Conservation (phyloP, 2,888 invertebrate species). For the Ophion ellenae region DNA sequence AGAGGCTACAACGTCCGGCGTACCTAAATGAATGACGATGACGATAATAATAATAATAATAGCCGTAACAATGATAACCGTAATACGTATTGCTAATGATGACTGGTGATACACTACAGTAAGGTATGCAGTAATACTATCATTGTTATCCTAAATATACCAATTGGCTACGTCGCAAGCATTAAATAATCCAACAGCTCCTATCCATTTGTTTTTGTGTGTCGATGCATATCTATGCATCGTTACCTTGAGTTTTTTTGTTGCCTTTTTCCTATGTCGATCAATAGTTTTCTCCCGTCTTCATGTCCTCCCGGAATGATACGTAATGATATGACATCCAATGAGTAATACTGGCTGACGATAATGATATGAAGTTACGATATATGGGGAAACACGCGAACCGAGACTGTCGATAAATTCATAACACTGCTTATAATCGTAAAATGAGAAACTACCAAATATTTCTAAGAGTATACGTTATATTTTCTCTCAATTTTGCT, state of each 20-base stretch:
- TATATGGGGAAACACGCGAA: conserved; percentile 63
- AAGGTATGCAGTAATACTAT: conserved; percentile 68
- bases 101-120: conserved; percentile 61
- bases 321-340: conserved; percentile 78
- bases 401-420: conserved; percentile 26
- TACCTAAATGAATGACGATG: conserved; percentile 32
- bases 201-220: conserved; percentile 30
- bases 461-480: neutral
- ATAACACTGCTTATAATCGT: neutral
- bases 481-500: neutral
- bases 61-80: conserved; percentile 21
- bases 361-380: conserved; percentile 78
- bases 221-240: conserved; percentile 28
- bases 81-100: conserved; percentile 52
- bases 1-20: conserved; percentile 69
- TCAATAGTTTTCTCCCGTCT: conserved; percentile 63
- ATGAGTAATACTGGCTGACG: conserved; percentile 71
- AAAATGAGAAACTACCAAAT: neutral
- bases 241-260: conserved; percentile 34
- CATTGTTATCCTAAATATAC: conserved; percentile 71
- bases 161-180: conserved; percentile 77
- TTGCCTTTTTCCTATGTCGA: conserved; percentile 71
- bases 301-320: conserved; percentile 36
- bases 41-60: conserved; percentile 20
- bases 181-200: conserved; percentile 67